phyloP scores from a whole-genome alignment of 2,113 vertebrate species.

The Cichladusa arquata region DNA sequence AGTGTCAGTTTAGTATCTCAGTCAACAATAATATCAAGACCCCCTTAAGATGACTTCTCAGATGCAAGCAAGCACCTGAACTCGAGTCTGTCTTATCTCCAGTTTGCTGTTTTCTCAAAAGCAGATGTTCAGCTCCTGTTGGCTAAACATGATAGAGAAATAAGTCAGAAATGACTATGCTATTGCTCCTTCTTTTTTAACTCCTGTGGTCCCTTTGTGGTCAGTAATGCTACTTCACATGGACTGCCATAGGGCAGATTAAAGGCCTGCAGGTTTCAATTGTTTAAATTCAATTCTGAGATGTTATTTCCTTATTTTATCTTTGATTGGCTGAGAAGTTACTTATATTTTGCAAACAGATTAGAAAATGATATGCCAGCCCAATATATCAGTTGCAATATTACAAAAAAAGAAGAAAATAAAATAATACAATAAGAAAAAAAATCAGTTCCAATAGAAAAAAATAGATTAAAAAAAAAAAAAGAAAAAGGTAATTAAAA shows the following conservation, averaged over 20 bases:
- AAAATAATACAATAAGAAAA: neutral
- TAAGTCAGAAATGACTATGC: neutral
- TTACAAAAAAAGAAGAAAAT: neutral
- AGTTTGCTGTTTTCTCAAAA: neutral
- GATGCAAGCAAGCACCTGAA: neutral
- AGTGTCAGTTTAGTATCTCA: neutral
- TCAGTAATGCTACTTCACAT: neutral
- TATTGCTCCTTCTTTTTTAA: neutral
- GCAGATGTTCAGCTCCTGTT: neutral
- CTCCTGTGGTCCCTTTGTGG: neutral
- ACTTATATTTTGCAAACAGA: neutral
- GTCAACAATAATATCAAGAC: neutral
- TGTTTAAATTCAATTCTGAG: neutral
- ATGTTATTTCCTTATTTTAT: neutral
- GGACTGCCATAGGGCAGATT: neutral
- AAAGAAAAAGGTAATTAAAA: neutral
- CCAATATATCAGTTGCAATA: neutral
- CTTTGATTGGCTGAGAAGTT: neutral
- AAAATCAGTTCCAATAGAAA: neutral
- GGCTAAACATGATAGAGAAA: neutral
- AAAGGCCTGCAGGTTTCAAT: neutral
- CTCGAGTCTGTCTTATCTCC: fast-evolving
- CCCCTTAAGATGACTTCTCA: neutral
- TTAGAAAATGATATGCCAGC: neutral
- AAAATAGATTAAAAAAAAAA: neutral